Percentiles rank a stretch among this genome's conserved stretches.
Conservation (phyloP, 2,888 invertebrate genomes). For the Euzophera pinguis region DNA sequence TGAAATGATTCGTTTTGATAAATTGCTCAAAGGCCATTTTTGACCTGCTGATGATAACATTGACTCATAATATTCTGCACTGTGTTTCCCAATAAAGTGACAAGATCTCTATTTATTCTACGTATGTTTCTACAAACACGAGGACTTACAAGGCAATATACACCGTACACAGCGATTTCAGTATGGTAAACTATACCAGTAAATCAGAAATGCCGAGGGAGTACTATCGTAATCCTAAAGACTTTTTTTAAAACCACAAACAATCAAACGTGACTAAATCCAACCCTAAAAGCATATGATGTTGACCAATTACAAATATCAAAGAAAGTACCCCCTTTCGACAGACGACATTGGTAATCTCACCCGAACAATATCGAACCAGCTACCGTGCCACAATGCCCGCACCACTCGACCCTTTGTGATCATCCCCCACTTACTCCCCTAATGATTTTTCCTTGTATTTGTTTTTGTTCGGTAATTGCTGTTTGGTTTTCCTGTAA, state of each 20-base stretch:
- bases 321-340: slow-evolving; percentile 27
- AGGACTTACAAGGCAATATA: too few relatives aligned
- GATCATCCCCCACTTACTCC: slow-evolving; percentile 51
- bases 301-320: slow-evolving; percentile 27
- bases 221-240: background rate
- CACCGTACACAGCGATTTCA: too few relatives aligned
- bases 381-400: slow-evolving; percentile 32
- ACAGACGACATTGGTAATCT: slow-evolving; percentile 67
- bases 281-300: background rate
- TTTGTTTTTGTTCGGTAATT: slow-evolving; percentile 78
- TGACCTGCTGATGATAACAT: too few relatives aligned
- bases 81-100: too few relatives aligned
- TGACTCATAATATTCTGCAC: too few relatives aligned
- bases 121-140: too few relatives aligned
- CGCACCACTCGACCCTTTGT: slow-evolving; percentile 48
- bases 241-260: background rate
- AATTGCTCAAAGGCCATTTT: too few relatives aligned
- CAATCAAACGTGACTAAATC: background rate
- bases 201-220: too few relatives aligned
- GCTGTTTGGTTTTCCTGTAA: slow-evolving; percentile 73
- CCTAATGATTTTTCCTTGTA: slow-evolving; percentile 73
- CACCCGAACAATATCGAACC: slow-evolving; percentile 59
- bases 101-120: too few relatives aligned
- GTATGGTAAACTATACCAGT: too few relatives aligned
- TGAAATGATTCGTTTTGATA: too few relatives aligned